Base-by-base conservation (phyloP, 2,797 vertebrate species). In the Hypotaenidia okinawae region DNA sequence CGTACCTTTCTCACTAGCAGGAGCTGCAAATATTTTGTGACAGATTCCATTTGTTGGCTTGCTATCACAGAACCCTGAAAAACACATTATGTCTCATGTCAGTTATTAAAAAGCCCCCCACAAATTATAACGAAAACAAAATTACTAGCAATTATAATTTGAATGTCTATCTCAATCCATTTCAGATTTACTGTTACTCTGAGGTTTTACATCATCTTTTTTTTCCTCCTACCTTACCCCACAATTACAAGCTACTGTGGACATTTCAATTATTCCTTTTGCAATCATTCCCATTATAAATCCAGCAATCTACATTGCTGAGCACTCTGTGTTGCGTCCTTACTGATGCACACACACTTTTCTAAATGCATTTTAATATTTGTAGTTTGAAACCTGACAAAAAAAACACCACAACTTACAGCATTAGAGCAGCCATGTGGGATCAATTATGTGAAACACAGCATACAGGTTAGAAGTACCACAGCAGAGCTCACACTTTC, bases 401-500 rank as follows among this genome's bases (percentile, higher is more conserved):
- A 51, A 23, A 11, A 9, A n/a, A 30, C 5, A 8, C 24, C 15
- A 27, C 19, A 23, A 49, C 47, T 22, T 13, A 97, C 47, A 49
- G 90, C 58, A 51, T 90, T 84, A 52, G 30, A 66, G 95, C 94
- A 95, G 94, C 96, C 99, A 99, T 98, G 97, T 99, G 99, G 98
- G 98, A 99, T 97, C 98, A 98, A 99, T 99, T 99, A 99, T 45
- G 54, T 23, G 91, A 98, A 98, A 98, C 97, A 97, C 98, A 95
- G 98, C 95, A 59, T 97, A 97, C 97, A 98, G 98, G 98, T 98
- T 98, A 98, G 98, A 98, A 92, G 98, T 78, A 96, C 97, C 97
- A 97, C 93, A 98, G 98, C 95, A 95, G 89, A 98, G 98, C 98
- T 98, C 98, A 98, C 97, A 96, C 98, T 98, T 98, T 97, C 98